Evolutionary conservation across 2,797 vertebrate species (phyloP), one percentile per base, ranked within the genome.

Genomic region (Microctenopoma stevenorrisi): DNA sequence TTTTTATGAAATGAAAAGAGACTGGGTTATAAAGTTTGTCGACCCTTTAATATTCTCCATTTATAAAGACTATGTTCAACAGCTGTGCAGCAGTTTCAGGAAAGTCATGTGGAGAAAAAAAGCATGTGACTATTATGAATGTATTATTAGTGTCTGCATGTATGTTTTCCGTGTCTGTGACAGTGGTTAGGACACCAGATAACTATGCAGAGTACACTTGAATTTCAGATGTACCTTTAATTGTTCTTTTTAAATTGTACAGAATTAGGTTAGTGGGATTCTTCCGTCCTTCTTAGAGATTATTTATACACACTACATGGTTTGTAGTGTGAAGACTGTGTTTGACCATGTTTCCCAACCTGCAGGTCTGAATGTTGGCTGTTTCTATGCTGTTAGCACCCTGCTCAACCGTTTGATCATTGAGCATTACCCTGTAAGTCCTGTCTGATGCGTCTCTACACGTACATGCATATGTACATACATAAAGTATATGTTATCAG

Each of bases 321-420:
- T 59, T 49, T 60, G 7, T 30, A 13, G 14, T 30, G 2, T 53
- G 7, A 22, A 64, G 5, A 55, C n/a, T 15, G 35, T 61, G 26
- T 15, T 38, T 61, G 26, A 86, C n/a, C 7, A 0, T 64, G 3
- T 82, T 64, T 82, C 0, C 48, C 22, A 4, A 14, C 59, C 72
- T 8, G 30, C 90, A 99, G 98, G 98, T 81, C 91, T 99, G 83
- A 99, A 99, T 59, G 89, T 96, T 28, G 98, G 98, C 14, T 97
- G 95, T 77, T 99, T 98, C 90, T 99, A 99, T 5, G 92, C 96
- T 30, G 91, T 99, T 2, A 95, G 96, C 71, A 98, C 97, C 7
- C 90, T 99, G 69, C 93, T 99, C 88, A 99, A 95, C 90, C 95
- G 95, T 50, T 96, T 98, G 96, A 95, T 99, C 89, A 94, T 95